phyloP scores from a whole-genome alignment of 2,113 vertebrate genomes.

The Hylia prasina region DNA sequence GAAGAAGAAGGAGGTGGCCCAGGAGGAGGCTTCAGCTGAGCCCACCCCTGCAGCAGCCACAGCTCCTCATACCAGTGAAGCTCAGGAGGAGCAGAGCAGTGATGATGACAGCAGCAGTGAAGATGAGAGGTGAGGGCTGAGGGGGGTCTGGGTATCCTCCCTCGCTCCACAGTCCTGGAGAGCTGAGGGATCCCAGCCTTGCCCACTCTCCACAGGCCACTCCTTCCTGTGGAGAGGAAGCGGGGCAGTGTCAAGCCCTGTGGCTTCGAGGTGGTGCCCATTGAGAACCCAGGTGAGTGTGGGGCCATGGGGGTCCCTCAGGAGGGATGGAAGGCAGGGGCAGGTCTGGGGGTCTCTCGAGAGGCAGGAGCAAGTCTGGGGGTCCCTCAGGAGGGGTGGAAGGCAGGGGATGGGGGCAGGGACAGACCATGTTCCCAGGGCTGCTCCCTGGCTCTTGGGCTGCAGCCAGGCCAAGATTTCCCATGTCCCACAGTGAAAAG shows the following conservation, averaged over 20 bases:
- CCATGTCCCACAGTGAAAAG: constrained; percentile 73
- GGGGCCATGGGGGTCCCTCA: fast-evolving
- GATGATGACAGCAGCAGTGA: constrained; percentile 76
- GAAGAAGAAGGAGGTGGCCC: background rate
- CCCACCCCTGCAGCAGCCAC: fast-evolving
- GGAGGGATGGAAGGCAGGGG: too few relatives aligned
- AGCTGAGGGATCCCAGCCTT: background rate
- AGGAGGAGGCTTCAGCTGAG: background rate
- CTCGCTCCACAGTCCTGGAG: background rate
- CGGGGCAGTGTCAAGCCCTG: background rate
- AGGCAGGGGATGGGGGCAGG: too few relatives aligned
- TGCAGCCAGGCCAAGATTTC: background rate
- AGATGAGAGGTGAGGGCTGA: constrained; percentile 75
- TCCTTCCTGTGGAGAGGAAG: background rate
- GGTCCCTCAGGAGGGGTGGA: background rate
- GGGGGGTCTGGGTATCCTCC: background rate
- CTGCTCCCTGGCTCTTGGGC: background rate
- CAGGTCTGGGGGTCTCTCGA: background rate
- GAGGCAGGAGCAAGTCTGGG: too few relatives aligned
- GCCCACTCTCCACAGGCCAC: constrained; percentile 60
- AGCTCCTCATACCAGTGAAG: fast-evolving
- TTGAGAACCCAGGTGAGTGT: constrained; percentile 85
- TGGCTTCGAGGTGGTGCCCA: constrained; percentile 87
- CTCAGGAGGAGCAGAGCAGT: background rate
- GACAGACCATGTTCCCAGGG: fast-evolving